Evolutionary conservation across 2,888 invertebrate species (phyloP).

Genomic region (Pammene aurita): DNA sequence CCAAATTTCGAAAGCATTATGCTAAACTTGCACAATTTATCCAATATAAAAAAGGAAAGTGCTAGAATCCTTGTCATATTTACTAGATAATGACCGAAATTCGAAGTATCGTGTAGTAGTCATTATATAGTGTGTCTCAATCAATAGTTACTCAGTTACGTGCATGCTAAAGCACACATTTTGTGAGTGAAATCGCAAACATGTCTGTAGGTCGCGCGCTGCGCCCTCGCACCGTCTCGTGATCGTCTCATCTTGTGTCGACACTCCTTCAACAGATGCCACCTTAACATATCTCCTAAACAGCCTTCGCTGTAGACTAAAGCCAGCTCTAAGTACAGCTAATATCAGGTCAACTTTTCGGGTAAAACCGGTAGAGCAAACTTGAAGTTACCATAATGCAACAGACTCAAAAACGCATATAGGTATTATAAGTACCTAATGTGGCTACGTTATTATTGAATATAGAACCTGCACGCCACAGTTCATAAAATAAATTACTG

Average conservation of each 20-base stretch:
- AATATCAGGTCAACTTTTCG: no score
- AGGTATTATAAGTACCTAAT: no score
- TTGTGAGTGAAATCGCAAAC: constrained; percentile 69
- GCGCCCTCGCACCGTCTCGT: constrained; percentile 51
- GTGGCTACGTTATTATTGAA: no score
- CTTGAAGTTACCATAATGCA: no score
- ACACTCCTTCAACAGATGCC: constrained; percentile 31
- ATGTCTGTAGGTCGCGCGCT: constrained; percentile 50
- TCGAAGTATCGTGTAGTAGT: constrained; percentile 47
- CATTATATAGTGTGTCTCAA: constrained; percentile 57
- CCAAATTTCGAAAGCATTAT: no score
- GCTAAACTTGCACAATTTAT: not conserved
- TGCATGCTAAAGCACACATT: constrained; percentile 48
- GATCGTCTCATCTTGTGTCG: constrained; percentile 56
- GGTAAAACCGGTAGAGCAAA: no score
- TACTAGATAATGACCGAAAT: constrained; percentile 6
- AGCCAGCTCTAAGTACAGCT: no score
- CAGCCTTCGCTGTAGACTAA: not conserved
- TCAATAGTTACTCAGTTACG: constrained; percentile 43
- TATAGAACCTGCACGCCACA: no score
- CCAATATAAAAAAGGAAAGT: not conserved
- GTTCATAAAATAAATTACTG: no score
- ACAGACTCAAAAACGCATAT: no score
- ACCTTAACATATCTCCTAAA: not conserved
- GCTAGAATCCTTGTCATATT: not conserved